Evolutionary conservation across 2,888 invertebrate species (phyloP).

Genomic region (Chrysolina americana): DNA sequence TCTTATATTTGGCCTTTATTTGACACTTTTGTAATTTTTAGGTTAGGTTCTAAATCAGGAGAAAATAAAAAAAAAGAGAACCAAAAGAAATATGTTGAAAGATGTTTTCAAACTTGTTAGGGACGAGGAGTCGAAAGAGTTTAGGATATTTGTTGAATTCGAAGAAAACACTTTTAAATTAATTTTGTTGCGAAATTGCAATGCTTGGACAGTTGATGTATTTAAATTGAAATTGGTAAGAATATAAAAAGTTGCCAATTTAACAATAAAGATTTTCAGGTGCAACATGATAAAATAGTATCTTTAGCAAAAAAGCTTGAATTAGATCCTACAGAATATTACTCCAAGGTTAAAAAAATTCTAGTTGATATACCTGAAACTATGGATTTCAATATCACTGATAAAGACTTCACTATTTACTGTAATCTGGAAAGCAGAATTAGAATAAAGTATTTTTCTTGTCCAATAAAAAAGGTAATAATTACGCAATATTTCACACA

Average conservation of each 20-base stretch:
- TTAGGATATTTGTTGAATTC: constrained; percentile 4
- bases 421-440: constrained; percentile 12
- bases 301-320: constrained; percentile 12
- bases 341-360: not conserved
- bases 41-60: not conserved
- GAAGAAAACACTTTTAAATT: not conserved
- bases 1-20: no score
- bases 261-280: not conserved
- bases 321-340: constrained; percentile 19
- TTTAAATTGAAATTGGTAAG: not conserved
- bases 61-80: not conserved
- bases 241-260: not conserved
- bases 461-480: constrained; percentile 9
- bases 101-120: constrained; percentile 1
- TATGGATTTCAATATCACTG: constrained; percentile 13
- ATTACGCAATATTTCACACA: not conserved
- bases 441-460: constrained; percentile 23
- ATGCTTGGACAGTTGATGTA: constrained; percentile 20
- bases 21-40: not conserved
- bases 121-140: not conserved
- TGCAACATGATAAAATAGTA: not conserved
- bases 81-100: not conserved
- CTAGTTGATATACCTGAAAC: constrained; percentile 9
- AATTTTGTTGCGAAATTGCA: constrained; percentile 4
- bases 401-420: constrained; percentile 18